These are phyloP conservation scores for Sminthurinus aureus DNA, from an alignment of 2,888 invertebrate species.

Conservation along the genomic window DNA sequence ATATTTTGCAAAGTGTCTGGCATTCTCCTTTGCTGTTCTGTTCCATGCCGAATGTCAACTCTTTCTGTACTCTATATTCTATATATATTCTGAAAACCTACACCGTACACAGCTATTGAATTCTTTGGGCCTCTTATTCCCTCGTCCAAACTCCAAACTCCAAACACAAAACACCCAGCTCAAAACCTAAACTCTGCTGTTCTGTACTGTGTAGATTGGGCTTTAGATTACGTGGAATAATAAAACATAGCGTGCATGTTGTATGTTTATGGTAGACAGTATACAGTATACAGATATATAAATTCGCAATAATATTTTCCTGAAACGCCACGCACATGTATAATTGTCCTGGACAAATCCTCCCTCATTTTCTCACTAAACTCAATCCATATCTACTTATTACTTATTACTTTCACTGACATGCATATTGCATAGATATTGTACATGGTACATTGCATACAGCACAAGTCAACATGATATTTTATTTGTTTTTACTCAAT, in stretches of 20 bases:
- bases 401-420: too few relatives aligned
- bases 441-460: too few relatives aligned
- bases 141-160: not conserved
- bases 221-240: not conserved
- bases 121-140: not conserved
- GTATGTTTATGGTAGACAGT: not conserved
- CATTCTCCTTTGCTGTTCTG: not conserved
- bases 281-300: not conserved
- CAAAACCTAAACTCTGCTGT: too few relatives aligned
- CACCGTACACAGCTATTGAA: not conserved
- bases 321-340: not conserved
- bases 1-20: constrained; percentile 16
- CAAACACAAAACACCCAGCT: not conserved
- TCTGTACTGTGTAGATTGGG: not conserved
- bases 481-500: too few relatives aligned
- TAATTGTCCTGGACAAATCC: not conserved
- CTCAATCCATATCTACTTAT: too few relatives aligned
- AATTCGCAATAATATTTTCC: not conserved
- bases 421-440: too few relatives aligned
- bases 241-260: too few relatives aligned
- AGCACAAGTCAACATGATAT: too few relatives aligned
- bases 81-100: not conserved
- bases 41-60: not conserved
- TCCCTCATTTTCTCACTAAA: not conserved
- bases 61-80: not conserved